Base-by-base conservation (phyloP, 2,888 invertebrate species). In the Tuberolachnus salignus region DNA sequence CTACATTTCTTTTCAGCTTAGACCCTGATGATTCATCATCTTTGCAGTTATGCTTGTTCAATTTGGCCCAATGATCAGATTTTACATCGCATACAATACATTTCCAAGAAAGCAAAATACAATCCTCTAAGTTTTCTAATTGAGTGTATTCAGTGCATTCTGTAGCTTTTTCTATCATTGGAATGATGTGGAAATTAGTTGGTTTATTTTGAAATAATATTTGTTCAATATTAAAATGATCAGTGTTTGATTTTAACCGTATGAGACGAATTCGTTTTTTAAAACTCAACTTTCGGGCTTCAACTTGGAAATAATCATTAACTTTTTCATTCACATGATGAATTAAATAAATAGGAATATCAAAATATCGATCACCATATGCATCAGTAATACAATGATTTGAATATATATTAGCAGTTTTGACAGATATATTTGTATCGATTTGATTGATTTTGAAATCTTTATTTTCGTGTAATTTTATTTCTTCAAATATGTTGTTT, bases 131-230 rank as follows among this genome's bases (percentile, higher is more conserved):
- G 9, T 78, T 49, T 21, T 61, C 69, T 69, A 69, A 16, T n/a
- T 78, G 67, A 42, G 16, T 16, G n/a, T 51, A 67, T 21, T 78
- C 78, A 21, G 42, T 51, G 3, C 11, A 57, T 21, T 59, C 69
- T 6, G 34, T 16, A 34, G 67, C 16, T 23, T 61, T 78, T 69
- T 69, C 78, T 51, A 78, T n/a, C 11, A 59, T 51, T 34, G 78
- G 78, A 69, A 78, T 69, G 13, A 78, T 23, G 3, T 78, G 59
- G 21, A 1, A 42, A 57, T 78, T 59, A n/a, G 42, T 59, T 51
- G 78, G 78, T 69, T 78, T 78, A 34, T 59, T 78, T 78, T 78
- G 78, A 51, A 78, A 78, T 59, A 78, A 69, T 69, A 78, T 78
- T 78, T 78, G 78, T 51, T 78, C 78, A 78, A 78, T 69, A 26